These are phyloP conservation scores for Sus scrofa DNA, from an alignment of 2,113 vertebrate species.

Conservation along the genomic window T2T-Sscrofa CM000816.6:98585501-98586000, in stretches of 20 bases:
- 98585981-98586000: not conserved
- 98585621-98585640: not conserved
- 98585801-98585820: not conserved
- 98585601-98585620: not conserved
- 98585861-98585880: not conserved
- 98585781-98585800: not conserved
- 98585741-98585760: not conserved
- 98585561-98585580: not conserved
- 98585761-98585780: not conserved
- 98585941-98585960: not conserved
- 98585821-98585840: not conserved
- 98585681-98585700: not conserved
- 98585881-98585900: not conserved
- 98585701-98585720: not conserved
- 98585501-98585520: not conserved
- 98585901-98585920: not conserved
- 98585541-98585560: not conserved
- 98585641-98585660: not conserved
- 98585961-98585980: not conserved
- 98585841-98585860: not conserved
- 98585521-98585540: not conserved
- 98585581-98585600: not conserved
- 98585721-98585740: not conserved
- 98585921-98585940: not conserved
- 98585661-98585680: not conserved